Base-by-base conservation (phyloP, 2,797 vertebrate genomes). In the Apogon talboti region DNA sequence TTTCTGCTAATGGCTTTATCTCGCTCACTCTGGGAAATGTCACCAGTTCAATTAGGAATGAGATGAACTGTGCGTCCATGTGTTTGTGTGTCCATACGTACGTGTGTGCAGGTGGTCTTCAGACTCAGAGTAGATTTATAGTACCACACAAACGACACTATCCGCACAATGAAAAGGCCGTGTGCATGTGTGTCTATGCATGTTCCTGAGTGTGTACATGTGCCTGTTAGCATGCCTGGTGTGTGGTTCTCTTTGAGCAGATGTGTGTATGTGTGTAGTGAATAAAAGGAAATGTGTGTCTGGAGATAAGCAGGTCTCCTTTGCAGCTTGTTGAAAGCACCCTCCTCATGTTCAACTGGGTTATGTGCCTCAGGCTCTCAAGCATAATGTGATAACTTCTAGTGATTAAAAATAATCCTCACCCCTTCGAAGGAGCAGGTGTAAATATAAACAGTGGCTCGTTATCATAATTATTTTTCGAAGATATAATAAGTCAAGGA, bases 1-100 rank as follows among this genome's bases (percentile, higher is more conserved):
- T 79, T 70, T 74, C 76, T 76, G 74, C 78, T 86, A 85, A 88
- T 85, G 79, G 71, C 74, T 86, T 85, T 79, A 88, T 85, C 79
- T 84, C 71, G 49, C 62, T 71, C 66, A 59, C 60, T 78, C 63
- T 56, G 50, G 33, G 75, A 71, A 79, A 82, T 81, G 86, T 73
- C 86, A 84, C 63, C 57, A 38, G 63, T 81, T 84, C 76, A 83
- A 83, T 88, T 87, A 87, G 72, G 68, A 73, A 59, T 21, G 9
- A 62, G 66, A 71, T 61, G 43, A 50, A 48, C 43, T 35, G 53
- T 42, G 56, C 49, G 28, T 59, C 14, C 53, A 51, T 46, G 45
- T 53, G 50, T 21, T 14, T 35, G 24, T 47, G 1, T 51, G n/a
- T 41, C 40, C 40, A 42, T 47, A n/a, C 51, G 3, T 40, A 33